Evolutionary conservation across 2,797 vertebrate genomes (phyloP).

Genomic region (Natrix natrix): DNA sequence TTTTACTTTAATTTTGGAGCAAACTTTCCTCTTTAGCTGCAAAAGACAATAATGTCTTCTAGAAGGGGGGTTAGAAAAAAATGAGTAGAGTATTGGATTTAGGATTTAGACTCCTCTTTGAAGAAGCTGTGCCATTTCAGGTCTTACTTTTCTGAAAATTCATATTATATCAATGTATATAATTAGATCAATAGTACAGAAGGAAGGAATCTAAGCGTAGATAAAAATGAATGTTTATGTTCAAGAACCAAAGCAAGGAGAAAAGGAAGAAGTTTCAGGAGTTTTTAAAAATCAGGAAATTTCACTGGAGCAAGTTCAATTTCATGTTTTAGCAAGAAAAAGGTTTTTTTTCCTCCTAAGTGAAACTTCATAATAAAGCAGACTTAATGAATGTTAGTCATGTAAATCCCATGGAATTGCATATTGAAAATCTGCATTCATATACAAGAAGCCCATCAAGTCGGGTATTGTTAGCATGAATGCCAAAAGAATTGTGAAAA

Average conservation of each 20-base stretch:
- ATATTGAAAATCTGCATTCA: constrained; percentile 77
- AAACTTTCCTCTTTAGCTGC: background rate
- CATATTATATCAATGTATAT: constrained; percentile 72
- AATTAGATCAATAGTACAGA: constrained; percentile 67
- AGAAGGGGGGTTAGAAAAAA: constrained; percentile 5
- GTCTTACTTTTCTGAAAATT: constrained; percentile 69
- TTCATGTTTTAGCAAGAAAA: constrained; percentile 70
- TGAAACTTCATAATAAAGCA: constrained; percentile 76
- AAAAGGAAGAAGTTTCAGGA: constrained; percentile 49
- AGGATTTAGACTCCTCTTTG: constrained; percentile 39
- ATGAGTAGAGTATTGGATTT: constrained; percentile 36
- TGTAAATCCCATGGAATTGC: constrained; percentile 74
- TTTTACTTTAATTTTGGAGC: background rate
- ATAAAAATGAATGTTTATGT: constrained; percentile 62
- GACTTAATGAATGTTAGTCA: constrained; percentile 73
- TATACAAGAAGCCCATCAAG: constrained; percentile 74
- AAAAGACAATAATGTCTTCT: constrained; percentile 21
- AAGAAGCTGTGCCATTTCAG: constrained; percentile 26
- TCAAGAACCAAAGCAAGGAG: constrained; percentile 51
- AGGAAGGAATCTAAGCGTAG: constrained; percentile 70
- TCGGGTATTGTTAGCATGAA: constrained; percentile 77
- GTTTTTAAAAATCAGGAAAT: constrained; percentile 70
- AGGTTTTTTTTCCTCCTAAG: constrained; percentile 61
- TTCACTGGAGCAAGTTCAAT: constrained; percentile 70
- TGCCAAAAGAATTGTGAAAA: constrained; percentile 72